Evolutionary conservation across 2,888 invertebrate genomes (phyloP).

Genomic region (Volucella inanis): DNA sequence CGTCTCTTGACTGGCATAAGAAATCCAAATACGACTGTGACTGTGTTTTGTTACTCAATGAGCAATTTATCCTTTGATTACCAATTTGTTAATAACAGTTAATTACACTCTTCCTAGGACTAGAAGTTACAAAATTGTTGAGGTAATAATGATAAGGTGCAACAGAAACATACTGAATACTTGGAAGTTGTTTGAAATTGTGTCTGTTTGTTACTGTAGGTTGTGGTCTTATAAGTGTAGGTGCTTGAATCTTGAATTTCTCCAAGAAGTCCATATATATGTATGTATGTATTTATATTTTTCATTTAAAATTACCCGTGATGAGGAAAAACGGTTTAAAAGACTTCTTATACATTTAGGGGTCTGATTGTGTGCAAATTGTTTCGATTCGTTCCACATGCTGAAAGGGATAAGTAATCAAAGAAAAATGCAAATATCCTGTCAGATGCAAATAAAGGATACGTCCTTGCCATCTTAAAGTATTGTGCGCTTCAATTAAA

Average conservation of each 20-base stretch:
- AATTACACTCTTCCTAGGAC: too few relatives aligned
- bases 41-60: slow-evolving; percentile 28
- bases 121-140: too few relatives aligned
- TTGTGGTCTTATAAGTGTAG: too few relatives aligned
- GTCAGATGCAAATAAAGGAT: slow-evolving; percentile 61
- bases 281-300: too few relatives aligned
- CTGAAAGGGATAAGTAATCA: slow-evolving; percentile 15
- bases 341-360: not conserved
- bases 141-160: too few relatives aligned
- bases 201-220: too few relatives aligned
- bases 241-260: too few relatives aligned
- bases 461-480: slow-evolving; percentile 7
- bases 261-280: too few relatives aligned
- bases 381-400: slow-evolving; percentile 26
- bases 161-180: too few relatives aligned
- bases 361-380: not conserved
- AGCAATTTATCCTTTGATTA: slow-evolving; percentile 30
- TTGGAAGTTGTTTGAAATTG: too few relatives aligned
- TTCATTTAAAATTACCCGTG: too few relatives aligned
- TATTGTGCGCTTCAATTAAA: slow-evolving; percentile 46
- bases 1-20: not conserved
- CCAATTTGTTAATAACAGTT: not conserved
- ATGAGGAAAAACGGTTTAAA: not conserved
- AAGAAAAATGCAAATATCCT: slow-evolving; percentile 62
- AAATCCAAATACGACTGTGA: not conserved